These are phyloP conservation scores for Telenomus remus DNA, from an alignment of 1,140 invertebrate species.

Conservation along the genomic window DNA sequence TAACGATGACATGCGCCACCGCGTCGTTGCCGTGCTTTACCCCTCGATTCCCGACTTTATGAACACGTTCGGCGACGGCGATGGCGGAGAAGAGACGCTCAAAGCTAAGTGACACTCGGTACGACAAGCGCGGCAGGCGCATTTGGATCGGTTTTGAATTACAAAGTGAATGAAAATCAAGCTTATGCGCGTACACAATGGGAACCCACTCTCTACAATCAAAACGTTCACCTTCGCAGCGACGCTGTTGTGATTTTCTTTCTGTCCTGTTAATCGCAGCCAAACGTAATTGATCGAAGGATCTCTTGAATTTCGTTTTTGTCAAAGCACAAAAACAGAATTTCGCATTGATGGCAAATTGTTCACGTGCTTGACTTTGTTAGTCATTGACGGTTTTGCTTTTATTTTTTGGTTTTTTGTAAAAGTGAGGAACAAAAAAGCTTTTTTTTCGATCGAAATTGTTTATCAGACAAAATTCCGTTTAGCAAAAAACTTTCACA, in stretches of 20 bases:
- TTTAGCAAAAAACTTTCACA: too few relatives aligned
- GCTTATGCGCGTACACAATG: constrained; percentile 32
- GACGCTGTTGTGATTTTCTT: constrained; percentile 36
- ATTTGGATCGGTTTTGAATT: constrained; percentile 52
- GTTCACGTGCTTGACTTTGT: constrained; percentile 32
- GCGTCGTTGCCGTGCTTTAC: constrained; percentile 10
- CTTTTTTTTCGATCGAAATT: too few relatives aligned
- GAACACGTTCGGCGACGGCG: neutral
- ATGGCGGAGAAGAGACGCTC: neutral
- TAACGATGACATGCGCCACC: constrained; percentile 32
- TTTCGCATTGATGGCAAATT: constrained; percentile 30
- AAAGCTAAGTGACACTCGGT: constrained; percentile 21
- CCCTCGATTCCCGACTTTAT: constrained; percentile 1
- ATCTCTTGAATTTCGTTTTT: constrained; percentile 28
- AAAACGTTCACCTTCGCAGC: constrained; percentile 1
- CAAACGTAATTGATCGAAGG: constrained; percentile 34
- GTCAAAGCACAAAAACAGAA: constrained; percentile 36
- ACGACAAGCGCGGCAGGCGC: constrained; percentile 17
- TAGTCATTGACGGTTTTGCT: constrained; percentile 23
- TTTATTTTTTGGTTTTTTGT: constrained; percentile 12
- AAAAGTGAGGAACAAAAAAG: too few relatives aligned
- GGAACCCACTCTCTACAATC: constrained; percentile 21
- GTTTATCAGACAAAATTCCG: too few relatives aligned
- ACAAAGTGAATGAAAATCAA: constrained; percentile 58
- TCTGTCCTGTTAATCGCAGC: constrained; percentile 33